phyloP scores from a whole-genome alignment of 1,140 invertebrate genomes.

The Dryas iulia region DNA sequence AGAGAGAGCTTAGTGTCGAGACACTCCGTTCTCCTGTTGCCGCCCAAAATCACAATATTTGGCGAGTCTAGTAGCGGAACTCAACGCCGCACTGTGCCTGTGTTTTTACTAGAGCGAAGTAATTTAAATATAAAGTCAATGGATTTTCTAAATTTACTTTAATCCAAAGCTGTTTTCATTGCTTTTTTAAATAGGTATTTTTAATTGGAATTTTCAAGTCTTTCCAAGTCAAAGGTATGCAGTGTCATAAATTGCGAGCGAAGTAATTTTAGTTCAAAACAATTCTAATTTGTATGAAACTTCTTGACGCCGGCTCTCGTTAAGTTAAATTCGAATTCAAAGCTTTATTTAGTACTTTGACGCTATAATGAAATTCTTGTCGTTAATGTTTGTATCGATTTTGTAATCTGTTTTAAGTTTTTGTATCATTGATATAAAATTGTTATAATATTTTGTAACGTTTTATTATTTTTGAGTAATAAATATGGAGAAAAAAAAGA shows the following conservation, averaged over 20 bases:
- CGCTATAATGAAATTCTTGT: constrained; percentile 11
- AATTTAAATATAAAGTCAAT: no score
- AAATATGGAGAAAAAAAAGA: no score
- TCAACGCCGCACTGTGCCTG: no score
- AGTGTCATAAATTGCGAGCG: constrained; percentile 32
- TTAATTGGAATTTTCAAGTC: neutral
- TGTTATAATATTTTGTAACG: no score
- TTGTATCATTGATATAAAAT: neutral
- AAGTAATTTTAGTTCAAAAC: constrained; percentile 29
- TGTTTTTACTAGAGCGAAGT: no score
- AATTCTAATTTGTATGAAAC: constrained; percentile 42
- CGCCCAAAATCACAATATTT: no score
- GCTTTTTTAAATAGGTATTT: neutral
- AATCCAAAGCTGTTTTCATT: neutral
- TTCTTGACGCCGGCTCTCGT: constrained; percentile 24
- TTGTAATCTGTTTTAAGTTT: neutral
- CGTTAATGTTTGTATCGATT: neutral
- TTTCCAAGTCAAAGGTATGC: constrained; percentile 12
- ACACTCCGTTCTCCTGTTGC: no score
- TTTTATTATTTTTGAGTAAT: no score
- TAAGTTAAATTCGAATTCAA: constrained; percentile 18
- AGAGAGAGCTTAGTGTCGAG: no score
- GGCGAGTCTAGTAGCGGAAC: no score
- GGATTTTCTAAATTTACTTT: no score
- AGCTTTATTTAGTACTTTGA: constrained; percentile 2